Percentiles rank a stretch among this genome's conserved stretches.
phyloP scores from a whole-genome alignment of 2,113 vertebrate genomes.

The Himantopus leucocephalus region DNA sequence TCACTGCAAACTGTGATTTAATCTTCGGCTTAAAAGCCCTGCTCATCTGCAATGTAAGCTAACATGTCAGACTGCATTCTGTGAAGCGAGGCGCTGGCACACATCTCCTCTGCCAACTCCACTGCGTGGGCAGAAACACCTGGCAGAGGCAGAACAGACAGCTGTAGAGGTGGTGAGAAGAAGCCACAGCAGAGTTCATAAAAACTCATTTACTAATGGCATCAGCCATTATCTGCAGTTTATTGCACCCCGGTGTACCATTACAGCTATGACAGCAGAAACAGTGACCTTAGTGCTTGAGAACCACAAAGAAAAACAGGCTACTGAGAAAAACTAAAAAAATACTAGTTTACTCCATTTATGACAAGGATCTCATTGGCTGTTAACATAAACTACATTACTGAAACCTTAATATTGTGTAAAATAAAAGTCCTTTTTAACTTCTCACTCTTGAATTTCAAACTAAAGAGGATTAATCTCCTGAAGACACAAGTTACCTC shows the following conservation, averaged over 20 bases:
- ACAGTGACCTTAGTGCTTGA: not conserved
- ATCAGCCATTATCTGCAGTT: not conserved
- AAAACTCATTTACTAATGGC: not conserved
- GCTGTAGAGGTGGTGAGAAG: constrained; percentile 10
- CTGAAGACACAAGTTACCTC: not conserved
- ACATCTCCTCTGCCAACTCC: not conserved
- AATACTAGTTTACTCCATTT: not conserved
- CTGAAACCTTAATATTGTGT: not conserved
- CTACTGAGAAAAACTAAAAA: not conserved
- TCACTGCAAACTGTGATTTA: not conserved
- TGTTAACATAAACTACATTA: not conserved
- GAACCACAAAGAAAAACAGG: not conserved
- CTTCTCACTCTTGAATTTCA: not conserved
- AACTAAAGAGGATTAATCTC: not conserved
- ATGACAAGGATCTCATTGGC: not conserved
- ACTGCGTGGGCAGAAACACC: constrained; percentile 14
- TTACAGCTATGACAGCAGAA: not conserved
- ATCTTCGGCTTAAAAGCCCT: not conserved
- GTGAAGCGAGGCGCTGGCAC: not conserved
- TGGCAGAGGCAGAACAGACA: constrained; percentile 27
- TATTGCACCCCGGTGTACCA: not conserved
- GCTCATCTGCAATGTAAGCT: not conserved
- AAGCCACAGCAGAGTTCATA: not conserved
- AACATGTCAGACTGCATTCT: constrained; percentile 37
- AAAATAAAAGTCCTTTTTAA: not conserved